A percentile compares a stretch with the other conserved stretches of the same genome.
Conservation (phyloP, 2,888 invertebrate genomes). For the Nowickia ferox region DNA sequence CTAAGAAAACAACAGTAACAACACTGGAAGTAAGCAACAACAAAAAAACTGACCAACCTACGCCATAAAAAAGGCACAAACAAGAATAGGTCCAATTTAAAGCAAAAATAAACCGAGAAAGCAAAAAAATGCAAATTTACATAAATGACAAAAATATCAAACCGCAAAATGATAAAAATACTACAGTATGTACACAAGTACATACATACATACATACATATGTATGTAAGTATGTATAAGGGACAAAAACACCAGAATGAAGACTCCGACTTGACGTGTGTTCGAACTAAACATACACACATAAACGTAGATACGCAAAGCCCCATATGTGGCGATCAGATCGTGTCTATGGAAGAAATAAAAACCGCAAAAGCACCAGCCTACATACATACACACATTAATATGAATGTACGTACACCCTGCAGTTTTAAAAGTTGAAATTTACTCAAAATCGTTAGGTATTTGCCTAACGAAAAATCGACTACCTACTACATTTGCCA, state of each 20-base stretch:
- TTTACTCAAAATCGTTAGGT: no score
- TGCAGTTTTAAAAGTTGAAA: no score
- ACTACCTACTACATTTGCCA: conserved; percentile 2
- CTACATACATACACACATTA: not conserved
- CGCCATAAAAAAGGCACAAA: conserved; percentile 28
- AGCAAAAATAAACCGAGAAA: conserved; percentile 14
- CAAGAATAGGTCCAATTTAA: conserved; percentile 23
- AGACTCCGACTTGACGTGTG: conserved; percentile 57
- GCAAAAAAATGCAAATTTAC: conserved; percentile 57
- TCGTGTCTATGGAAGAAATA: conserved; percentile 48
- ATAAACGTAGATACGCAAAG: conserved; percentile 10
- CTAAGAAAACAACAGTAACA: conserved; percentile 60
- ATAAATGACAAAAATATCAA: conserved; percentile 58
- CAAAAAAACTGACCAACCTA: conserved; percentile 57
- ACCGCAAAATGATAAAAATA: conserved; percentile 60
- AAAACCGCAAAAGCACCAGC: conserved; percentile 55
- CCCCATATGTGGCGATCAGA: conserved; percentile 49
- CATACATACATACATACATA: no score
- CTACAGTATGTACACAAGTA: conserved; percentile 24
- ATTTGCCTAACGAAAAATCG: no score
- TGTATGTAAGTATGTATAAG: not conserved
- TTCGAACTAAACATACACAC: not conserved
- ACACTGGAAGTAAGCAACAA: conserved; percentile 44
- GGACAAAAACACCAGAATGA: conserved; percentile 40
- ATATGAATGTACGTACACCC: not conserved